Conservation (phyloP, 2,113 vertebrate genomes). For the Anarrhichthys ocellatus region DNA sequence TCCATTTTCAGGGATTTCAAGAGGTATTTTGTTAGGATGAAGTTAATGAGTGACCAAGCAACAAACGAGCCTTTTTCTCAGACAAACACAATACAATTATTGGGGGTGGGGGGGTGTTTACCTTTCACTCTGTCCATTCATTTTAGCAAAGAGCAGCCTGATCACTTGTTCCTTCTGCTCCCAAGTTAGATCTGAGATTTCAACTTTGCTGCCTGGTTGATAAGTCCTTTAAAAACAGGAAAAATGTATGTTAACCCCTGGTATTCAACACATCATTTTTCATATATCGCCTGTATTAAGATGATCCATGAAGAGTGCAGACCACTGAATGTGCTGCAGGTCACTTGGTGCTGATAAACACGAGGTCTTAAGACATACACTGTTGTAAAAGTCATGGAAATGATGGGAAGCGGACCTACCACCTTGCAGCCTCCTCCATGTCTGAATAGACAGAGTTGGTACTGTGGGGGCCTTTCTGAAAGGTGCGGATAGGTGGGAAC, state of each 20-base stretch:
- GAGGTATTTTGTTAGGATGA: slow-evolving; percentile 42
- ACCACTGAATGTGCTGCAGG: not conserved
- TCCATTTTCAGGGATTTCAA: slow-evolving; percentile 50
- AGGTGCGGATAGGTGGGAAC: slow-evolving; percentile 87
- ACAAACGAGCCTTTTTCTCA: slow-evolving; percentile 6
- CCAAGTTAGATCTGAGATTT: slow-evolving; percentile 89
- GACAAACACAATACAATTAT: slow-evolving; percentile 37
- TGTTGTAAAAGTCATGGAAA: slow-evolving; percentile 7
- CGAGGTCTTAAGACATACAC: slow-evolving; percentile 26
- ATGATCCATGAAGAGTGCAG: slow-evolving; percentile 10
- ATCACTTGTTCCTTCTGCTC: slow-evolving; percentile 92
- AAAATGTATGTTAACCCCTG: not conserved
- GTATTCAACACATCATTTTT: not conserved
- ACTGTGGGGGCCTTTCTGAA: slow-evolving; percentile 85
- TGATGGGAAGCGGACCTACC: slow-evolving; percentile 71
- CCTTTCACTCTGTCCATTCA: slow-evolving; percentile 85
- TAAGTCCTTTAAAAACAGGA: slow-evolving; percentile 75
- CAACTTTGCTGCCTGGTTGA: slow-evolving; percentile 77
- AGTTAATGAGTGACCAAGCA: slow-evolving; percentile 31
- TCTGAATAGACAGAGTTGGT: slow-evolving; percentile 88
- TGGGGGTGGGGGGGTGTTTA: slow-evolving; percentile 35
- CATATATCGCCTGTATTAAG: not conserved
- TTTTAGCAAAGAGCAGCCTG: slow-evolving; percentile 90
- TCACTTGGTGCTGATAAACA: slow-evolving; percentile 13
- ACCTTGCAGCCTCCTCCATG: slow-evolving; percentile 84